phyloP scores from a whole-genome alignment of 2,888 invertebrate genomes.

The Clepsis dumicolana region DNA sequence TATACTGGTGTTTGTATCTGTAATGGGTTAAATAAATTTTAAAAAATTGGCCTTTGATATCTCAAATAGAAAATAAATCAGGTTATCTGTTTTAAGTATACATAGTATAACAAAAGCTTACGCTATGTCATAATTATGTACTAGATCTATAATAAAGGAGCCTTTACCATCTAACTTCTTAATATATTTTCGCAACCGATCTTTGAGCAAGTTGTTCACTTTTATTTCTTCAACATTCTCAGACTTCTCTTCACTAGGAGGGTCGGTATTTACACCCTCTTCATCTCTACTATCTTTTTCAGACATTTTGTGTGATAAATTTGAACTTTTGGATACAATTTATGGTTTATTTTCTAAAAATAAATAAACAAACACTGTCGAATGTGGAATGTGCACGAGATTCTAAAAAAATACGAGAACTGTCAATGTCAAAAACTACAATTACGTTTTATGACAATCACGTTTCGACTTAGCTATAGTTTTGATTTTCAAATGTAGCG shows the following conservation, averaged over 20 bases:
- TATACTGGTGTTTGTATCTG: constrained; percentile 72
- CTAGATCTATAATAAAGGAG: constrained; percentile 6
- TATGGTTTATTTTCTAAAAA: background rate
- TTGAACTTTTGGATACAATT: background rate
- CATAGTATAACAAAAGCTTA: too few relatives aligned
- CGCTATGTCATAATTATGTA: background rate
- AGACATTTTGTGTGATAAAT: constrained; percentile 50
- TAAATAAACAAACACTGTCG: constrained; percentile 5
- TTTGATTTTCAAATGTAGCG: too few relatives aligned
- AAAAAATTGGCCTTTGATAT: background rate
- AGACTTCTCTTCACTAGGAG: constrained; percentile 55
- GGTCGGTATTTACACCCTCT: constrained; percentile 56
- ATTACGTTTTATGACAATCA: background rate
- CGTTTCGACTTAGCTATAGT: background rate
- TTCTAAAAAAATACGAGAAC: background rate
- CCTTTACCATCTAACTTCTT: constrained; percentile 79
- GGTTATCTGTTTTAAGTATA: too few relatives aligned
- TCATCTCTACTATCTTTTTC: constrained; percentile 57
- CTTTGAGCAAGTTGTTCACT: constrained; percentile 77
- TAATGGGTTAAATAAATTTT: constrained; percentile 18
- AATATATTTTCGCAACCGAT: constrained; percentile 79
- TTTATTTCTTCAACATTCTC: constrained; percentile 59
- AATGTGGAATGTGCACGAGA: background rate
- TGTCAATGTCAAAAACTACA: background rate
- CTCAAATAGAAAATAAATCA: background rate